Percentiles rank a stretch among this genome's conserved stretches.
Evolutionary conservation across 2,888 invertebrate species (phyloP).

Genomic region (Zeuzera pyrina): DNA sequence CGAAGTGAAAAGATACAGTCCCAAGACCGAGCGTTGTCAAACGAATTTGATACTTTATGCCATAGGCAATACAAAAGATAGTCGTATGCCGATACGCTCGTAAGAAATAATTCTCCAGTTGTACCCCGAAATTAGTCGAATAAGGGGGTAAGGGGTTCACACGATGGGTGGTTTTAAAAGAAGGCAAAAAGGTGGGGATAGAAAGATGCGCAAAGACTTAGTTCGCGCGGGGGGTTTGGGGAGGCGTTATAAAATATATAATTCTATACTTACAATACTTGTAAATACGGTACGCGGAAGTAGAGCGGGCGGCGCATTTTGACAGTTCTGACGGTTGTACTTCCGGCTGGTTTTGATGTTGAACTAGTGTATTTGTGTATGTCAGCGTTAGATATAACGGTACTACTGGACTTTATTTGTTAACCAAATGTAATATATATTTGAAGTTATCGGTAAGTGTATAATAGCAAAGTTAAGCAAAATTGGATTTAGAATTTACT

Average conservation of each 20-base stretch:
- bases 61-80: conserved; percentile 28
- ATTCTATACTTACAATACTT: conserved; percentile 75
- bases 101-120: conserved; percentile 73
- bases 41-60: conserved; percentile 31
- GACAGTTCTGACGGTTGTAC: conserved; percentile 6
- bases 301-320: conserved; percentile 22
- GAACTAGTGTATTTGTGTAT: not conserved
- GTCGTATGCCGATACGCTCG: conserved; percentile 30
- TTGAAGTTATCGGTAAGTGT: no score
- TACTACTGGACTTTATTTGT: no score
- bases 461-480: no score
- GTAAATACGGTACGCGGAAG: conserved; percentile 73
- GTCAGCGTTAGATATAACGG: no score
- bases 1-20: conserved; percentile 74
- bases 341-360: not conserved
- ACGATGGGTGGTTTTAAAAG: conserved; percentile 72
- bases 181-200: conserved; percentile 72
- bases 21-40: conserved; percentile 50
- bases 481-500: no score
- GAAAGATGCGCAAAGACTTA: conserved; percentile 74
- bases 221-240: conserved; percentile 56
- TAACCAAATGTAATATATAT: no score
- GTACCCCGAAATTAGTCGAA: conserved; percentile 74
- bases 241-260: conserved; percentile 72
- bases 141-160: conserved; percentile 71